Base-by-base conservation (phyloP, 2,797 vertebrate genomes). In the Falco berigora region DNA sequence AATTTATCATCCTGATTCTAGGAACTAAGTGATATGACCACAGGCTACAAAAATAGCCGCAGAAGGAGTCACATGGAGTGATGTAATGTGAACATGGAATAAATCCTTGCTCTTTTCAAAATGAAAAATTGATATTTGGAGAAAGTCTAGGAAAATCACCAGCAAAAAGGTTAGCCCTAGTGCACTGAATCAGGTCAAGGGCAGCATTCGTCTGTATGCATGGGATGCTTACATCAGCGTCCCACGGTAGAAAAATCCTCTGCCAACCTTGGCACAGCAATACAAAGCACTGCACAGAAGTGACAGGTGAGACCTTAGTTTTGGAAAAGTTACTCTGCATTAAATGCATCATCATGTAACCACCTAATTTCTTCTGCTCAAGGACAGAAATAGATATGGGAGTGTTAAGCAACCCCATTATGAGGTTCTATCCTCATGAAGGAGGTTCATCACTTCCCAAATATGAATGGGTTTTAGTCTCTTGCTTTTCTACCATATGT, bases 1-100 rank as follows among this genome's bases (percentile, higher is more conserved):
- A 92, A 87, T 87, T 89, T 87, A 86, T 93, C 88, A 73, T 72
- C 53, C 67, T 89, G 63, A 92, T 96, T 96, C 96, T 96, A 96
- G 90, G 94, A 97, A 96, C 88, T 86, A 59, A 58, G 86, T 12
- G 68, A 87, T 87, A 76, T 83, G 90, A 93, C 68, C 71, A 50
- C 81, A 58, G 84, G 62, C 77, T 92, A 93, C 86, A 75, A 64
- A 96, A 96, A 96, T 97, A 97, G 89, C 88, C 47, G 20, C 36
- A 30, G 32, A 2, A 72, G 73, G 38, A 83, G 90, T 96, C 96
- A 96, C 93, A 87, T 49, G 88, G 61, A 47, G 72, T 92, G 95
- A 96, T 63, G 77, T 94, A 86, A 96, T 94, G 93, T 75, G 84
- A 93, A 83, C 6, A 8, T 19, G 15, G 74, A 71, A 71, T 34